These are phyloP conservation scores for Grammomys surdaster DNA, from an alignment of 2,113 vertebrate genomes.

Conservation along the genomic window DNA sequence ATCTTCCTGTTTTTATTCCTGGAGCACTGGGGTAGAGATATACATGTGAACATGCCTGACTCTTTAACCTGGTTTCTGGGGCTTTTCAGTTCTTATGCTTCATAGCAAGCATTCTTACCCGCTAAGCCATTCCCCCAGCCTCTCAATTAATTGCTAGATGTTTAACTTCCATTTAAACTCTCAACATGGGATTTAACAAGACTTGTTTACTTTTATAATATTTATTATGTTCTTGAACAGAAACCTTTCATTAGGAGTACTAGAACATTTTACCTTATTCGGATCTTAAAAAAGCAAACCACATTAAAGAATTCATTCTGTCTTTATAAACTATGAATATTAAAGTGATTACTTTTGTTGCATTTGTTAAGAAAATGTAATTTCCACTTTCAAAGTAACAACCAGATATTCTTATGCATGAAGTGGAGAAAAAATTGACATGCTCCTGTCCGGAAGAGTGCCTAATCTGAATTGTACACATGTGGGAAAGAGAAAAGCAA, in stretches of 20 bases:
- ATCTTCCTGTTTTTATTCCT: background rate
- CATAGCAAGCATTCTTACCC: background rate
- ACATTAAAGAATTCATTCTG: background rate
- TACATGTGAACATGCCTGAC: background rate
- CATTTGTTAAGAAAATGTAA: slow-evolving; percentile 15
- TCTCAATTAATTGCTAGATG: background rate
- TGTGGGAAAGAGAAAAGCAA: background rate
- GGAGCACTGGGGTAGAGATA: background rate
- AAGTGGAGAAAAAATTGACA: background rate
- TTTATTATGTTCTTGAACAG: background rate
- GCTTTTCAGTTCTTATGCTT: background rate
- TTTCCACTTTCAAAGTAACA: slow-evolving; percentile 18
- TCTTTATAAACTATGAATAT: background rate
- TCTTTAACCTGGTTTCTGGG: background rate
- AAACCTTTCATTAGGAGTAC: background rate
- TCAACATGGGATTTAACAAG: background rate
- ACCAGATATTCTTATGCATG: background rate
- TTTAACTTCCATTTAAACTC: background rate
- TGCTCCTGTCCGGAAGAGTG: background rate
- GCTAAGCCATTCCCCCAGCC: background rate
- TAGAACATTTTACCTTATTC: background rate
- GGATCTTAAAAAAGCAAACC: slow-evolving; percentile 24
- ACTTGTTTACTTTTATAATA: slow-evolving; percentile 6
- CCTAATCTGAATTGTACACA: slow-evolving; percentile 16
- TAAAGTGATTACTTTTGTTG: background rate